phyloP scores from a whole-genome alignment of 2,888 invertebrate genomes.

The Synergus laeviventris region DNA sequence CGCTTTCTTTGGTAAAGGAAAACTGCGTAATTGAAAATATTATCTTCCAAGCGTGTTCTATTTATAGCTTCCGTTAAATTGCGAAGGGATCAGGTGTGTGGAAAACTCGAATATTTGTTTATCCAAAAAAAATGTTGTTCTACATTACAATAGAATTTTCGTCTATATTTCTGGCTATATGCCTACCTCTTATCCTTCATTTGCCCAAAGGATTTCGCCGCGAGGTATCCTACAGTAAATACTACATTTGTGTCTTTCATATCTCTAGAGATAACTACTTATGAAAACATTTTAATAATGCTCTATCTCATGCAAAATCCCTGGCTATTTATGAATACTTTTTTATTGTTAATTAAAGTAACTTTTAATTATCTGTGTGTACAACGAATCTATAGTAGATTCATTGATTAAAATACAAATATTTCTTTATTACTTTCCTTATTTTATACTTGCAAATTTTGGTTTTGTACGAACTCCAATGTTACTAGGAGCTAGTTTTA shows the following conservation, averaged over 20 bases:
- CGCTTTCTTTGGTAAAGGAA: not conserved
- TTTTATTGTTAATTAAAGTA: not conserved
- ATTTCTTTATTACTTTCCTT: not conserved
- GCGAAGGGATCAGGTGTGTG: not conserved
- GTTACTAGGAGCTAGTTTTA: not conserved
- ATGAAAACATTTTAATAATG: not conserved
- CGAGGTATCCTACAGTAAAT: not conserved
- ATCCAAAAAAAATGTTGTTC: not conserved
- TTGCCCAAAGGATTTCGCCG: not conserved
- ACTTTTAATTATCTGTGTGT: too few species aligned
- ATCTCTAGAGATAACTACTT: not conserved
- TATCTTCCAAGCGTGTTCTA: not conserved
- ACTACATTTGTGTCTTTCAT: not conserved
- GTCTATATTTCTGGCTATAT: not conserved
- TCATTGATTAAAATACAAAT: not conserved
- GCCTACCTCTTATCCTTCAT: not conserved
- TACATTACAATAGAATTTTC: conserved; percentile 1
- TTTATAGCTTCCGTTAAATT: not conserved
- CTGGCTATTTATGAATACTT: not conserved
- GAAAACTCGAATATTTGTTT: not conserved
- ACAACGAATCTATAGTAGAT: not conserved
- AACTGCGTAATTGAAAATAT: not conserved
- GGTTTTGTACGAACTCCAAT: not conserved
- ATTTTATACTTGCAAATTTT: not conserved
- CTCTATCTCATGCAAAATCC: not conserved